Percentiles rank a stretch among this genome's conserved stretches.
These are phyloP conservation scores for Indri indri DNA, from an alignment of 2,113 vertebrate species.

Conservation along the genomic window DNA sequence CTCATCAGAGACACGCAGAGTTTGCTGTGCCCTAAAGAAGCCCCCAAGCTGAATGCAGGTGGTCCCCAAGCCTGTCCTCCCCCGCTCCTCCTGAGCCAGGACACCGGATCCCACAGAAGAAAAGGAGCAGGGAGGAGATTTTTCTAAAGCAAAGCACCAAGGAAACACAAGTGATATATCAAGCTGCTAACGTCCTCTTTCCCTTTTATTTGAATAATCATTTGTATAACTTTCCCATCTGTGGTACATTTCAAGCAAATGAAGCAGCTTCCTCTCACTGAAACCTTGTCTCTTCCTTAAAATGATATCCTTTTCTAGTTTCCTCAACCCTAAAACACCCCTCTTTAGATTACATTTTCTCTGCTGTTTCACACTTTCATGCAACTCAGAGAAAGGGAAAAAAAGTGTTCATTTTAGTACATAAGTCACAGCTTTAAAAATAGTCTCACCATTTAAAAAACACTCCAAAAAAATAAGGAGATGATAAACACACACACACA, in stretches of 20 bases:
- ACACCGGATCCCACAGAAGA: not conserved
- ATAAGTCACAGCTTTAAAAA: not conserved
- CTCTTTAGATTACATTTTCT: not conserved
- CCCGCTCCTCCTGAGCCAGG: not conserved
- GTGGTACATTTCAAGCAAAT: not conserved
- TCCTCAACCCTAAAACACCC: not conserved
- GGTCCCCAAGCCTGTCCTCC: not conserved
- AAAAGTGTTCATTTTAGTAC: not conserved
- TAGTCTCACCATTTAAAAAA: not conserved
- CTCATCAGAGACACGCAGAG: not conserved
- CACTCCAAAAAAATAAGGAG: not conserved
- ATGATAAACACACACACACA: not conserved
- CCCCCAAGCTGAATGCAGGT: not conserved
- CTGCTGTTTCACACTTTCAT: not conserved
- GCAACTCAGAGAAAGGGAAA: not conserved
- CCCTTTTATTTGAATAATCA: not conserved
- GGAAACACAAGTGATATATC: not conserved
- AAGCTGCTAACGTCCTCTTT: not conserved
- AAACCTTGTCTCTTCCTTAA: not conserved
- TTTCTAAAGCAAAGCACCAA: not conserved
- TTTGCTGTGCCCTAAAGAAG: not conserved
- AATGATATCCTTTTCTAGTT: not conserved
- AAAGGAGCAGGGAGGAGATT: not conserved
- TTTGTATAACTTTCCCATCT: not conserved
- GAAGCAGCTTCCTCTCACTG: not conserved